A percentile compares a stretch with the other conserved stretches of the same genome.
phyloP scores from a whole-genome alignment of 2,113 vertebrate genomes.

The Indicator indicator region DNA sequence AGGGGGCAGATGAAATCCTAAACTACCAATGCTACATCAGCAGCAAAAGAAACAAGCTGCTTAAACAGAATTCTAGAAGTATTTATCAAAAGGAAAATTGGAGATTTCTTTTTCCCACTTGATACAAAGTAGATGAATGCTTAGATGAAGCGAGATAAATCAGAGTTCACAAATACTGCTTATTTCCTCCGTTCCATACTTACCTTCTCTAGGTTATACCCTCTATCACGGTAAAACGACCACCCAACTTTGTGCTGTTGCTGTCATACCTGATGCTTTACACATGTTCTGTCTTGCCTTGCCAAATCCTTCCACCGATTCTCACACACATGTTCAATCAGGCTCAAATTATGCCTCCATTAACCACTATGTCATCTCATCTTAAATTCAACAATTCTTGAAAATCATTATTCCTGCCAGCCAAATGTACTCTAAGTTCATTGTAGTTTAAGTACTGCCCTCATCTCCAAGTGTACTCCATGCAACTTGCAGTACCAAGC shows the following conservation, averaged over 20 bases:
- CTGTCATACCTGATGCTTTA: neutral
- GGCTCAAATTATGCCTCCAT: neutral
- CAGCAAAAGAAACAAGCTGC: neutral
- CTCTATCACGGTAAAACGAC: neutral
- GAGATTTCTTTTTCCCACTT: neutral
- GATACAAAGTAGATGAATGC: neutral
- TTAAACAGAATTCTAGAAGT: neutral
- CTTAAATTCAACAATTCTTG: neutral
- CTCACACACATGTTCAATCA: neutral
- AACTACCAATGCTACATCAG: neutral
- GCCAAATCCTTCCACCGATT: neutral
- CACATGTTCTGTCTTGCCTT: neutral
- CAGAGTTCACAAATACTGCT: neutral
- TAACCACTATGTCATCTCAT: neutral
- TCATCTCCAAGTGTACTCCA: neutral
- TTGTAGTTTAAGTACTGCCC: neutral
- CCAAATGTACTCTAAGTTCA: neutral
- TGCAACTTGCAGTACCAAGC: neutral
- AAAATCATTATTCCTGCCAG: neutral
- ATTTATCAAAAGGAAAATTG: neutral
- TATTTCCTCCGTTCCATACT: neutral
- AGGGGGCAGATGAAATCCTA: neutral
- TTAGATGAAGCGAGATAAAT: neutral
- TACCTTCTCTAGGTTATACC: neutral
- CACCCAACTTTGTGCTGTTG: neutral